A percentile compares a stretch with the other conserved stretches of the same genome.
Conservation (phyloP, 2,797 vertebrate species). For the Syndactyla subalaris region DNA sequence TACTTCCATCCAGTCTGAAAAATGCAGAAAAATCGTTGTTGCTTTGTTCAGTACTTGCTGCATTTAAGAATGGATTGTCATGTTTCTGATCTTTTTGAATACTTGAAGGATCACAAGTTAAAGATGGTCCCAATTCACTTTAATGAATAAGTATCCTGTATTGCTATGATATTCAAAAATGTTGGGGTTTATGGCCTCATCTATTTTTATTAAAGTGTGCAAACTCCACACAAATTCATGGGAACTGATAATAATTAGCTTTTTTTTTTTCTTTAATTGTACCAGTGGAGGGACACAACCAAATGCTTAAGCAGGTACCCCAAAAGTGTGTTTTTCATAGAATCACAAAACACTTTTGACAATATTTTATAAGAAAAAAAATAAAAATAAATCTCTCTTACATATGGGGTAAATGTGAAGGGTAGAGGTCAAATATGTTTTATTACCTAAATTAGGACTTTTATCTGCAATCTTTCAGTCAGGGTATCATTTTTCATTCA, state of each 20-base stretch:
- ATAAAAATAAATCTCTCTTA: neutral
- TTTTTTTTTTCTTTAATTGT: neutral
- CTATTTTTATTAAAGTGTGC: neutral
- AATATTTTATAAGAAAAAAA: neutral
- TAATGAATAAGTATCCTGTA: neutral
- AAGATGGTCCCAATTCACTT: neutral
- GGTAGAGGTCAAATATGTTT: neutral
- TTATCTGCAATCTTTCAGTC: neutral
- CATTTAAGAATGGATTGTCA: neutral
- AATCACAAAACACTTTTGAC: neutral
- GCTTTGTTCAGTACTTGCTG: neutral
- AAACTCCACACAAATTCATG: neutral
- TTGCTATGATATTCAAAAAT: neutral
- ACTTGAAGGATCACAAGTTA: neutral
- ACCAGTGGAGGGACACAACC: neutral
- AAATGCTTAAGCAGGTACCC: neutral
- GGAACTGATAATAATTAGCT: neutral
- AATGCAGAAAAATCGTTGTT: neutral
- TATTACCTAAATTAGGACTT: neutral
- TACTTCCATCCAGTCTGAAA: slow-evolving; percentile 10
- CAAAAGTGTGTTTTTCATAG: neutral
- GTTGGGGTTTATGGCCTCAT: neutral
- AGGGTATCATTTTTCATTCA: neutral
- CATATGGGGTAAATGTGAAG: neutral
- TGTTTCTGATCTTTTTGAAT: neutral